These are phyloP conservation scores for Littorina saxatilis DNA, from an alignment of 1,140 invertebrate species.

Conservation along the genomic window DNA sequence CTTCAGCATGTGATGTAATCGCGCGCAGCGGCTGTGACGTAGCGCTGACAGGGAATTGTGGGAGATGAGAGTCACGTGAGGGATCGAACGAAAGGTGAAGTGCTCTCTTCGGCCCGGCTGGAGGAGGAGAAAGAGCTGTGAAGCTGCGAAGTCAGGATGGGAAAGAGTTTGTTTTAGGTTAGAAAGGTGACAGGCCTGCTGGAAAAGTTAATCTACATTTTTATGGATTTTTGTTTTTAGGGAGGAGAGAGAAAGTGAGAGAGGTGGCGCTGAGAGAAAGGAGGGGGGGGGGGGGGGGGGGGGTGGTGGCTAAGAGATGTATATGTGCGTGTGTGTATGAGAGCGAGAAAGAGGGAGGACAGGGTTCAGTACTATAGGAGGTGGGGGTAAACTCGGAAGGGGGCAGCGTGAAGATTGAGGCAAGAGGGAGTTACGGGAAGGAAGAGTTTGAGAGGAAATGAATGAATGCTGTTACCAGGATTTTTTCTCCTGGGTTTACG, in stretches of 20 bases:
- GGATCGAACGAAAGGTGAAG: neutral
- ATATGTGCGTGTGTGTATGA: neutral
- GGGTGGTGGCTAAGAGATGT: too few species aligned
- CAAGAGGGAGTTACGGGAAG: too few species aligned
- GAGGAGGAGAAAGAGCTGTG: neutral
- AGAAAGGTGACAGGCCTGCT: neutral
- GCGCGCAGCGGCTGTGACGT: neutral
- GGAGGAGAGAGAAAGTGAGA: neutral
- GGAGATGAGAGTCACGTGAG: neutral
- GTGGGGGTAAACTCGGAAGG: too few species aligned
- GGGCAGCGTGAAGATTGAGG: too few species aligned
- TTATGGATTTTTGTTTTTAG: neutral
- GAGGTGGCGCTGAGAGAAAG: neutral
- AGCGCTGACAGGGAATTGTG: neutral
- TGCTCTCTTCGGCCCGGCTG: neutral
- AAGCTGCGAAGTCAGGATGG: neutral
- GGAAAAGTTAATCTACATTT: neutral
- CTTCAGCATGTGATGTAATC: conserved; percentile 26
- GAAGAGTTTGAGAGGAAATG: too few species aligned
- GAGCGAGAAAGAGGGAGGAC: neutral
- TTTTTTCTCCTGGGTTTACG: too few species aligned
- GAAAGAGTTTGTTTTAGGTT: conserved; percentile 13
- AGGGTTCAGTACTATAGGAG: too few species aligned
- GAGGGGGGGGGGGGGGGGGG: neutral
- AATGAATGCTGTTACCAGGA: too few species aligned